These are phyloP conservation scores for Ahaetulla prasina DNA, from an alignment of 2,113 vertebrate genomes.

Conservation along the genomic window DNA sequence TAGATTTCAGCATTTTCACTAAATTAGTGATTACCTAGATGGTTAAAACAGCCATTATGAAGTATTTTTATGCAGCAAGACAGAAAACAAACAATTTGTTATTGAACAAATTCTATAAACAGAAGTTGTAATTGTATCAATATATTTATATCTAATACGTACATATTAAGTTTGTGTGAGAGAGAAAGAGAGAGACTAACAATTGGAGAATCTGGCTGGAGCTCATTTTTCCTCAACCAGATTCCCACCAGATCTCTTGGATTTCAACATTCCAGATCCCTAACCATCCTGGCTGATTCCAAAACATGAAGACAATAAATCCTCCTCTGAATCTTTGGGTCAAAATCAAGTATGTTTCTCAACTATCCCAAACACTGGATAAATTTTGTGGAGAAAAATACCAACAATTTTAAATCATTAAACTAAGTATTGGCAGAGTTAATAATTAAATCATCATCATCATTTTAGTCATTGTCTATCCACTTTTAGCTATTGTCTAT, in stretches of 20 bases:
- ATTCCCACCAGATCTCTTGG: neutral
- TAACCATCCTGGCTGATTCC: neutral
- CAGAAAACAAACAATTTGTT: neutral
- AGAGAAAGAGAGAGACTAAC: neutral
- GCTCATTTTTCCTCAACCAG: neutral
- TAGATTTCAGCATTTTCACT: conserved; percentile 97
- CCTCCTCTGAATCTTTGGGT: neutral
- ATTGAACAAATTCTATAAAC: too few relatives aligned
- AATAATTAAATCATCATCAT: neutral
- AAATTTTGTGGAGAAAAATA: neutral
- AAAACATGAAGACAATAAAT: neutral
- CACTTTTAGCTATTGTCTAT: neutral
- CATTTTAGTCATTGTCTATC: neutral
- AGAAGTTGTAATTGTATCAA: neutral
- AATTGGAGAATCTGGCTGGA: neutral
- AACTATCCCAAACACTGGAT: neutral
- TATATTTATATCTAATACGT: neutral
- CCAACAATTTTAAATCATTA: neutral
- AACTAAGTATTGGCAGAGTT: neutral
- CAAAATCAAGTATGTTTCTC: neutral
- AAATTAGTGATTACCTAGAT: conserved; percentile 94
- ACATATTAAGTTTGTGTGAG: neutral
- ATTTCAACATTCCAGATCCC: neutral
- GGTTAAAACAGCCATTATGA: conserved; percentile 27
- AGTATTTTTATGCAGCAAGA: neutral